Evolutionary conservation across 1,140 invertebrate genomes (phyloP).

Genomic region (Brachionus sp.): DNA sequence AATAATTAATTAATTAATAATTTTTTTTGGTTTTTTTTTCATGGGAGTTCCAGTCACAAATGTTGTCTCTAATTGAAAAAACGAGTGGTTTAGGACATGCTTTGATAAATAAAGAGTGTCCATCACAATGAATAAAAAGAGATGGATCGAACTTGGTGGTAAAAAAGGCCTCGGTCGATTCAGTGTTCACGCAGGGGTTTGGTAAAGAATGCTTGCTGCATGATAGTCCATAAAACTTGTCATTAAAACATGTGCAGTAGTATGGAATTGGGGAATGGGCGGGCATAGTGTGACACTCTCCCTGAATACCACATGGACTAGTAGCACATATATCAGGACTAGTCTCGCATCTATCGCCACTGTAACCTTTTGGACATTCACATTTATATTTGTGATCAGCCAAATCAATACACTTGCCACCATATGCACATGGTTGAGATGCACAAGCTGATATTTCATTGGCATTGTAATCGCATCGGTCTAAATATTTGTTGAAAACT

Average conservation of each 20-base stretch:
- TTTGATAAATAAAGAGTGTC: not conserved
- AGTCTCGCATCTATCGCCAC: not conserved
- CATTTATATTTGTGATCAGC: constrained; percentile 24
- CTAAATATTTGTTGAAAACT: constrained; percentile 41
- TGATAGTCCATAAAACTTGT: not conserved
- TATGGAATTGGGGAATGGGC: constrained; percentile 4
- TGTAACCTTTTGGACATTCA: not conserved
- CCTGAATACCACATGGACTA: constrained; percentile 22
- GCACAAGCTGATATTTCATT: constrained; percentile 1
- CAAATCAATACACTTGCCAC: not conserved
- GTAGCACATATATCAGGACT: not conserved
- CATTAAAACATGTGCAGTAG: constrained; percentile 29
- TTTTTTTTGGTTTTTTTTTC: not conserved
- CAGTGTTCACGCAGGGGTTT: not conserved
- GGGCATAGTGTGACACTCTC: constrained; percentile 24
- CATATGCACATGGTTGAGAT: not conserved
- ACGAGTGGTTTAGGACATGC: not conserved
- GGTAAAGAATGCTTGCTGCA: not conserved
- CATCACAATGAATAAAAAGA: constrained; percentile 41
- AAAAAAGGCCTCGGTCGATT: not conserved
- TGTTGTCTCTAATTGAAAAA: constrained; percentile 10
- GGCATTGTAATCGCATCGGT: constrained; percentile 30
- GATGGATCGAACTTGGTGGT: not conserved
- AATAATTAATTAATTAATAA: not conserved
- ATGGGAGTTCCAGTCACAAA: not conserved